These are phyloP conservation scores for Moxostoma hubbsi DNA, from an alignment of 2,797 vertebrate species.

Conservation along the genomic window DNA sequence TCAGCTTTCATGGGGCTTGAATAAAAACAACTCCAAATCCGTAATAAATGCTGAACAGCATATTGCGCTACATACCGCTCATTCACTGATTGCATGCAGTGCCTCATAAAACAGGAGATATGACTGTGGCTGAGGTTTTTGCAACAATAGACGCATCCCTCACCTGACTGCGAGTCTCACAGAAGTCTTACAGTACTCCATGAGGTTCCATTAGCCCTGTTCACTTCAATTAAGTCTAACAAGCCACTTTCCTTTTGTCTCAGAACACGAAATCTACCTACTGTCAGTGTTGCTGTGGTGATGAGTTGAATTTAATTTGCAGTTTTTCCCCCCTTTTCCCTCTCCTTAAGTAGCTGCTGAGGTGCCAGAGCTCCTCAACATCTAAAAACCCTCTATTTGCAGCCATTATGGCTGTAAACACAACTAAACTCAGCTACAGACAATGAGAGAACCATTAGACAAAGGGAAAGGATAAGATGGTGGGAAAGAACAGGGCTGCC, in stretches of 20 bases:
- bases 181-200: conserved; percentile 24
- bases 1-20: conserved; percentile 14
- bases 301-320: conserved; percentile 43
- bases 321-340: conserved; percentile 4
- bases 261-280: conserved; percentile 40
- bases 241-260: conserved; percentile 45
- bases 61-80: conserved; percentile 15
- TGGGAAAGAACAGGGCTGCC: background rate
- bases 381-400: conserved; percentile 38
- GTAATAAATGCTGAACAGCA: conserved; percentile 36
- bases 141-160: background rate
- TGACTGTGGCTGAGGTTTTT: conserved; percentile 3
- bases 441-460: background rate
- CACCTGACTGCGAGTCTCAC: conserved; percentile 8
- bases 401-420: conserved; percentile 30
- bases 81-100: conserved; percentile 23
- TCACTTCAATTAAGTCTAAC: conserved; percentile 50
- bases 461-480: background rate
- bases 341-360: conserved; percentile 33
- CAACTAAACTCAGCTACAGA: conserved; percentile 21
- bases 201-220: conserved; percentile 28
- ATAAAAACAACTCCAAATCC: conserved; percentile 44
- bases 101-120: conserved; percentile 14
- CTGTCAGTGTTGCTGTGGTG: conserved; percentile 46
- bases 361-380: conserved; percentile 35